Evolutionary conservation across 2,888 invertebrate species (phyloP), one percentile per base, ranked within the genome.

Genomic region (Erebia ligea): DNA sequence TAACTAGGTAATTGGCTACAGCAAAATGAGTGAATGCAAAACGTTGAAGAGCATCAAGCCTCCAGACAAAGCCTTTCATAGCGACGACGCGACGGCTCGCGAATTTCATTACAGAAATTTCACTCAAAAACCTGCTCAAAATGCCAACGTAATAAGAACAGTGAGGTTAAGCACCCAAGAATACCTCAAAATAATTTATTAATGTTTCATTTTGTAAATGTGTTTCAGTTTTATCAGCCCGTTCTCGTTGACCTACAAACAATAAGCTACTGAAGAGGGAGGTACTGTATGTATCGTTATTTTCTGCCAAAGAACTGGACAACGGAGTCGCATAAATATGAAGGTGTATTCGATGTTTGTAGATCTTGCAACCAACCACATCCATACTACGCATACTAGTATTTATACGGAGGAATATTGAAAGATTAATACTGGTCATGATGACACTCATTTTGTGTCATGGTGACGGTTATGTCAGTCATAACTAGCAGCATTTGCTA

Each of bases 201-300:
- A 67, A 67, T 67, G 48, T 67, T 67, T 67, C 48, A 67, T 58
- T 67, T 58, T 67, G 58, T 67, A 67, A 58, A 67, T 67, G 58
- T 48, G 48, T 67, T 58, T 57, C 67, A 58, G 58, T 67, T 48
- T 58, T 58, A 67, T 21, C 58, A 67, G 45, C 10, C 67, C 25
- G 21, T 54, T 66, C 48, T 67, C 45, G 57, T 67, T 67, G 67
- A 67, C 67, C 67, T 67, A 67, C 11, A 58, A 62, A 62, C 19
- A 21, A 45, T 15, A 48, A 17, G 15, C 62, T 21, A 1, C 19
- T 15, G 6, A 9, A 6, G 2, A 15, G 61, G 9, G 48, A 48
- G 8, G 8, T 15, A 2, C 17, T 45, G 1, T 42, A 19, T 13
- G 19, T 8, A 2, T 2, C 2, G 1, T 10, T 45, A 1, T 4